Evolutionary conservation across 2,797 vertebrate genomes (phyloP), one percentile per base, ranked within the genome.

Genomic region (Hoplostethus atlanticus): DNA sequence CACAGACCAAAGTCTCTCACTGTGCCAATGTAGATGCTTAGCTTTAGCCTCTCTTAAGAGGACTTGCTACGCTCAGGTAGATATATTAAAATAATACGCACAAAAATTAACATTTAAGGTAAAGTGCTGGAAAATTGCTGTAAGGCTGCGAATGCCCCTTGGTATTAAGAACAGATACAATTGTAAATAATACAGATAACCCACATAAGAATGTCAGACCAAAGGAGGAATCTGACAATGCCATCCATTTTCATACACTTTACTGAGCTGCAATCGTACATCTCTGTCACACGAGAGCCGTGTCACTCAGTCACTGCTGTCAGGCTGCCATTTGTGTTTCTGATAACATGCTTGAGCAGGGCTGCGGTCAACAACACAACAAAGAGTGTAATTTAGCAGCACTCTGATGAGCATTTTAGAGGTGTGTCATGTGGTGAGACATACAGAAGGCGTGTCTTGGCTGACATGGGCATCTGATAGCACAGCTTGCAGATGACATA

Each of bases 391-490:
- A 84, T 80, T 79, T 62, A 68, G 76, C 46, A 76, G 63, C 66
- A 3, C 71, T 64, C 71, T 50, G 61, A 15, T 17, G 16, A 77
- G 48, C 62, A 38, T 76, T 81, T 73, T 62, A 55, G 71, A 61
- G 73, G 25, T 55, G 66, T 28, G 48, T 66, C 78, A 66, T 31
- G 16, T 55, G 46, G 48, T 61, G 50, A 58, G 72, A 60, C 28
- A 6, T 21, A 13, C 7, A 61, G 58, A 70, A 76, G 81, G 72
- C 56, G 85, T 80, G 89, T 83, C 73, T 53, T 34, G 16, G 71
- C 73, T 71, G 81, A 84, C 84, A 87, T 15, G 57, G 58, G 31
- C 30, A 94, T 69, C 76, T 46, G 90, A 95, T 91, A 87, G 77
- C 68, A 16, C 44, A 42, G 77, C 71, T 79, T 59, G 71, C 57